Conservation (phyloP, 2,797 vertebrate species). For the Semotilus atromaculatus region DNA sequence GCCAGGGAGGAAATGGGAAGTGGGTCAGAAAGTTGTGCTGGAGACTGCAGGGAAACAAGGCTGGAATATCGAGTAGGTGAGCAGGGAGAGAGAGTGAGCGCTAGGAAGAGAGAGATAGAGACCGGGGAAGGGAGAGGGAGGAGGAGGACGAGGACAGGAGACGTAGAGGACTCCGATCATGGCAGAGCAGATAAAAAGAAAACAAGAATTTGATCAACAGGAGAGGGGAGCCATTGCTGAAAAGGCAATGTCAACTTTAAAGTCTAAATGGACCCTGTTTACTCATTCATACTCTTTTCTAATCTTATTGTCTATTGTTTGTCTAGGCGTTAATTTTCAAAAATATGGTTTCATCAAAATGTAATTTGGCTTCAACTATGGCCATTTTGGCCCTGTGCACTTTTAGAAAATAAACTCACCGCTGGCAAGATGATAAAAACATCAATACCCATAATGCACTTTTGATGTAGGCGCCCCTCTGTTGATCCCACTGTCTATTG, state of each 20-base stretch:
- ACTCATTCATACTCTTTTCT: neutral
- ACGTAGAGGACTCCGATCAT: slow-evolving; percentile 36
- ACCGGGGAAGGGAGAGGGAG: slow-evolving; percentile 65
- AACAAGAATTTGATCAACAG: slow-evolving; percentile 57
- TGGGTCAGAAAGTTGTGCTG: slow-evolving; percentile 86
- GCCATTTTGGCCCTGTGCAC: neutral
- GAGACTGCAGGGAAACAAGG: slow-evolving; percentile 87
- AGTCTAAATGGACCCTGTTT: neutral
- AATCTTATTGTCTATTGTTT: neutral
- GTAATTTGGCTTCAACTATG: neutral
- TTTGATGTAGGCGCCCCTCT: neutral
- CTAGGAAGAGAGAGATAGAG: slow-evolving; percentile 61
- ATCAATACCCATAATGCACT: no score
- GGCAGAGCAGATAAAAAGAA: slow-evolving; percentile 53
- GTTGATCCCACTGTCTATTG: neutral
- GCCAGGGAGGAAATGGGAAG: slow-evolving; percentile 83
- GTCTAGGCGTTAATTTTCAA: neutral
- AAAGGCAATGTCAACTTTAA: slow-evolving; percentile 24
- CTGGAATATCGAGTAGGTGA: slow-evolving; percentile 86
- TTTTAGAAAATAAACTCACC: slow-evolving; percentile 2
- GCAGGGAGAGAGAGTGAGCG: slow-evolving; percentile 57
- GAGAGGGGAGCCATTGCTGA: slow-evolving; percentile 39
- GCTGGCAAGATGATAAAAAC: neutral
- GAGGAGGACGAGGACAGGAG: slow-evolving; percentile 60
- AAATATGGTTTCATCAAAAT: neutral